These are phyloP conservation scores for Eupleurogrammus muticus DNA, from an alignment of 2,797 vertebrate genomes.

Conservation along the genomic window DNA sequence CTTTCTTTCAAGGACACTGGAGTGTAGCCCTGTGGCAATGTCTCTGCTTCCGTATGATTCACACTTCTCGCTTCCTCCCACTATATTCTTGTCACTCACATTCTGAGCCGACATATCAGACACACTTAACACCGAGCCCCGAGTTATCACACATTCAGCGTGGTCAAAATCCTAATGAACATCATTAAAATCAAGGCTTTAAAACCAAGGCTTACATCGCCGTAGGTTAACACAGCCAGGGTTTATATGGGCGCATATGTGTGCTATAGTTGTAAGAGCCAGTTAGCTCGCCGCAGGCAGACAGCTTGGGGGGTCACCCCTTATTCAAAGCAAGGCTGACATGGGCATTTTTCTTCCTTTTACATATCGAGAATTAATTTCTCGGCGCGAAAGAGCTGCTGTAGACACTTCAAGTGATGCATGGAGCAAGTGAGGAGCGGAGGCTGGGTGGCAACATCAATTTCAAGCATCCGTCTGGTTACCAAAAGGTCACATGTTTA, in stretches of 20 bases:
- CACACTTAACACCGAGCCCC: constrained; percentile 49
- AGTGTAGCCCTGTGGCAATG: constrained; percentile 55
- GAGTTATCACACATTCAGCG: constrained; percentile 64
- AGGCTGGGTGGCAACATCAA: constrained; percentile 57
- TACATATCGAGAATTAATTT: constrained; percentile 62
- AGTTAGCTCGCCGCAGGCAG: constrained; percentile 47
- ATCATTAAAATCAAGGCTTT: constrained; percentile 64
- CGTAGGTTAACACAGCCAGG: constrained; percentile 38
- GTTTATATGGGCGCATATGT: constrained; percentile 2
- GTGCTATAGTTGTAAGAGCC: constrained; percentile 38
- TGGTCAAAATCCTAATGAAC: constrained; percentile 75
- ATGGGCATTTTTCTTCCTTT: constrained; percentile 51
- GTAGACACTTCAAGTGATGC: constrained; percentile 41
- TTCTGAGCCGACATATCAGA: constrained; percentile 61
- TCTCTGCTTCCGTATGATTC: constrained; percentile 47
- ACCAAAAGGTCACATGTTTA: constrained; percentile 68
- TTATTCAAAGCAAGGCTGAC: constrained; percentile 58
- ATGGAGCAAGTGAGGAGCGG: background rate
- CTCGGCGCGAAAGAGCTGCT: constrained; percentile 31
- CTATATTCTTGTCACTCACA: constrained; percentile 69
- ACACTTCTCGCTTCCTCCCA: constrained; percentile 49
- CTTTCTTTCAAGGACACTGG: constrained; percentile 63
- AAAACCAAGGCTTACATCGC: constrained; percentile 47
- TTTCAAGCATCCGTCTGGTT: constrained; percentile 34
- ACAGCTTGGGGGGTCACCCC: constrained; percentile 59